Percentiles rank a stretch among this genome's conserved stretches.
These are phyloP conservation scores for Tetramorium simillimum DNA, from an alignment of 1,140 invertebrate species.

Conservation along the genomic window DNA sequence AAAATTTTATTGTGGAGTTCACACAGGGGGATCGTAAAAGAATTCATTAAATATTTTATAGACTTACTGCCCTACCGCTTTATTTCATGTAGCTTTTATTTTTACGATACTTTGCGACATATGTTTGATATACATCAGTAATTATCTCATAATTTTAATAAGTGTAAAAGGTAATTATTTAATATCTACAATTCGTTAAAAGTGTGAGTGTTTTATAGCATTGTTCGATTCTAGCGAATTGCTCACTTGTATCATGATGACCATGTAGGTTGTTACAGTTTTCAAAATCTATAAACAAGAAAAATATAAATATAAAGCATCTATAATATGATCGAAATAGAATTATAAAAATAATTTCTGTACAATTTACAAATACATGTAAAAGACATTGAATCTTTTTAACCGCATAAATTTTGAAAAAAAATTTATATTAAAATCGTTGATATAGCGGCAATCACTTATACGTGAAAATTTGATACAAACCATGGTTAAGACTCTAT, in stretches of 20 bases:
- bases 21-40: background rate
- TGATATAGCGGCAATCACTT: background rate
- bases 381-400: background rate
- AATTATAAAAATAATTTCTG: background rate
- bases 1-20: background rate
- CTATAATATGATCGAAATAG: background rate
- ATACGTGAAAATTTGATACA: background rate
- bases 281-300: conserved; percentile 39
- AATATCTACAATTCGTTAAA: background rate
- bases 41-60: background rate
- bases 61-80: background rate
- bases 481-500: conserved; percentile 18
- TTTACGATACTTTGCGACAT: background rate
- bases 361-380: background rate
- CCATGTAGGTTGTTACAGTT: conserved; percentile 42
- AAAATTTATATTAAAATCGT: background rate
- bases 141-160: background rate
- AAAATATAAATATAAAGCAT: background rate
- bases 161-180: background rate
- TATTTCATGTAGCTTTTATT: background rate
- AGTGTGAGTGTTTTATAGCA: background rate
- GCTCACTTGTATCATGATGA: conserved; percentile 62
- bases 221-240: background rate
- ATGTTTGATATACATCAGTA: background rate
- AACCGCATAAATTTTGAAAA: background rate